Evolutionary conservation across 2,888 invertebrate species (phyloP).

Genomic region (Cloeon dipterum): DNA sequence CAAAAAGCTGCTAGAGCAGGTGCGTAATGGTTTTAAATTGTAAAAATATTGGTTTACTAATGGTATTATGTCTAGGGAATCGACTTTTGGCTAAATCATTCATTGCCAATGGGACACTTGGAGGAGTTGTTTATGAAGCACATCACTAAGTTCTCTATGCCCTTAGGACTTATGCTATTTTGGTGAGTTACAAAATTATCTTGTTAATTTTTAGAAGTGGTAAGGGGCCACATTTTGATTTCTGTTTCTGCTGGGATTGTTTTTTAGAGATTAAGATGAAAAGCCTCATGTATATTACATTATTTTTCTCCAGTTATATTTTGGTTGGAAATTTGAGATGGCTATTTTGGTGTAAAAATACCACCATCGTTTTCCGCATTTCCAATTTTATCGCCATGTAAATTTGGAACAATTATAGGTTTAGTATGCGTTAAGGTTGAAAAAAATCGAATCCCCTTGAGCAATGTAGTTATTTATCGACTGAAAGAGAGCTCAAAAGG

Average conservation of each 20-base stretch:
- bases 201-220: too few relatives aligned
- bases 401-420: neutral
- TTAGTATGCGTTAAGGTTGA: neutral
- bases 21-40: neutral
- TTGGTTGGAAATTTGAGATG: too few relatives aligned
- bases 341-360: too few relatives aligned
- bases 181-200: slow-evolving; percentile 5
- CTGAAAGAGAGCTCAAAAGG: too few relatives aligned
- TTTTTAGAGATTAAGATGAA: too few relatives aligned
- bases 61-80: slow-evolving; percentile 12
- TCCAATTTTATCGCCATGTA: neutral
- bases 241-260: too few relatives aligned
- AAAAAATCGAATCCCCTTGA: too few relatives aligned
- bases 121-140: slow-evolving; percentile 30
- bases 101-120: slow-evolving; percentile 23
- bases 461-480: too few relatives aligned
- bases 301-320: too few relatives aligned
- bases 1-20: slow-evolving; percentile 8
- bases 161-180: slow-evolving; percentile 9
- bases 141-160: slow-evolving; percentile 19
- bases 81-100: slow-evolving; percentile 21
- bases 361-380: too few relatives aligned
- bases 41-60: neutral
- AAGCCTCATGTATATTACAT: too few relatives aligned
- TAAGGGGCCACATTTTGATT: too few relatives aligned